Base-by-base conservation (phyloP, 2,888 invertebrate species). In the Pecten maximus region DNA sequence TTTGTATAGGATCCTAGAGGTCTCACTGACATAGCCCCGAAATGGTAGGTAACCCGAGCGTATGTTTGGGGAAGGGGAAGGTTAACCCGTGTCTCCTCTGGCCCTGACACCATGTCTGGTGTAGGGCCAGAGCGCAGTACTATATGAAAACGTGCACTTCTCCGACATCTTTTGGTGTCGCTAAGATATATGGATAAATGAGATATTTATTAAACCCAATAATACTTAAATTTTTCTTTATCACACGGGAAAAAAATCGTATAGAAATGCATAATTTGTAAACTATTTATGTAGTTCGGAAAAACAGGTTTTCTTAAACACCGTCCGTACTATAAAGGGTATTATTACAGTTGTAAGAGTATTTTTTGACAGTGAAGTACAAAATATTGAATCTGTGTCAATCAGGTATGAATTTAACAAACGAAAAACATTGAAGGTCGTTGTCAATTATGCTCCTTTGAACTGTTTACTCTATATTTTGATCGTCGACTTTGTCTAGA, bases 191-290 rank as follows among this genome's bases (percentile, higher is more conserved):
- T n/a, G n/a, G n/a, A n/a, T n/a, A n/a, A n/a, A n/a, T n/a, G n/a
- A n/a, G n/a, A n/a, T n/a, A n/a, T n/a, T n/a, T n/a, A n/a, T n/a
- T n/a, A n/a, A n/a, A n/a, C n/a, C n/a, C n/a, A n/a, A 44, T 10
- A 44, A 6, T 44, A 44, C 44, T 44, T 23, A 60, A n/a, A 60
- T n/a, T 6, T 60, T 60, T 19, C n/a, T 16, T 60, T 8, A 74
- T 74, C 74, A 35, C 74, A 74, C 74, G 74, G 74, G 74, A 74
- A 74, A 50, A 54, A 74, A 54, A 54, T 19, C 74, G 3, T 74
- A 15, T 35, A 12, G 28, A 35, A 12, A 12, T 1, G 10, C 15
- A 8, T 35, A 74, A 35, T 28, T 74, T 74, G 35, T 0, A 3
- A 2, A 12, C 10, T n/a, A 28, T 28, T 74, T 6, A 74, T 35